These are phyloP conservation scores for Coregonus ussuriensis DNA, from an alignment of 2,797 vertebrate species.

Conservation along the genomic window DNA sequence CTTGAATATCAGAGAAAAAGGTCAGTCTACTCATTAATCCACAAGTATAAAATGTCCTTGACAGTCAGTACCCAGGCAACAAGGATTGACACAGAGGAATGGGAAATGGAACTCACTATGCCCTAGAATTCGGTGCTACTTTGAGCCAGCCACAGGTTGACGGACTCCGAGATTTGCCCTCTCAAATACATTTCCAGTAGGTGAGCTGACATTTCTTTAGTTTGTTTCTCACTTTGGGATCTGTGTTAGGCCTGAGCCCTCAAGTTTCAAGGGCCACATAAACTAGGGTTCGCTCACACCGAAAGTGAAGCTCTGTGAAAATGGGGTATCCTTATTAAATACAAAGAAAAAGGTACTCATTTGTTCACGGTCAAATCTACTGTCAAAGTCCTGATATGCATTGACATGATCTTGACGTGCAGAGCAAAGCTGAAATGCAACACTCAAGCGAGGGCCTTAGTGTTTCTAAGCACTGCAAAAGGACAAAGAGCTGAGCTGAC, in stretches of 20 bases:
- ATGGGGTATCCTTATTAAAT: no score
- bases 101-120: slow-evolving; percentile 30
- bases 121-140: slow-evolving; percentile 45
- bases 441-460: slow-evolving; percentile 42
- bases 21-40: slow-evolving; percentile 48
- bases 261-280: background rate
- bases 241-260: slow-evolving; percentile 5
- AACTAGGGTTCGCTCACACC: slow-evolving; percentile 24
- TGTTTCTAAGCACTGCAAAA: slow-evolving; percentile 38
- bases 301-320: slow-evolving; percentile 21
- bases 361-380: slow-evolving; percentile 51
- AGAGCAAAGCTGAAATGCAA: slow-evolving; percentile 51
- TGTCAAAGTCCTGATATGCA: slow-evolving; percentile 60
- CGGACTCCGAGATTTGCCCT: slow-evolving; percentile 26
- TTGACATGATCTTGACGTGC: slow-evolving; percentile 57
- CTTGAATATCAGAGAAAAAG: slow-evolving; percentile 22
- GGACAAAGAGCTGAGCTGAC: slow-evolving; percentile 38
- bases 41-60: slow-evolving; percentile 47
- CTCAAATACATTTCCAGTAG: slow-evolving; percentile 33
- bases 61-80: slow-evolving; percentile 49
- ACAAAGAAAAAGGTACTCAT: background rate
- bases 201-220: slow-evolving; percentile 14
- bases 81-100: slow-evolving; percentile 44
- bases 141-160: slow-evolving; percentile 30
- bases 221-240: slow-evolving; percentile 20